A percentile compares a stretch with the other conserved stretches of the same genome.
These are phyloP conservation scores for Phoxinus phoxinus DNA, from an alignment of 2,113 vertebrate genomes.

Conservation along the genomic window DNA sequence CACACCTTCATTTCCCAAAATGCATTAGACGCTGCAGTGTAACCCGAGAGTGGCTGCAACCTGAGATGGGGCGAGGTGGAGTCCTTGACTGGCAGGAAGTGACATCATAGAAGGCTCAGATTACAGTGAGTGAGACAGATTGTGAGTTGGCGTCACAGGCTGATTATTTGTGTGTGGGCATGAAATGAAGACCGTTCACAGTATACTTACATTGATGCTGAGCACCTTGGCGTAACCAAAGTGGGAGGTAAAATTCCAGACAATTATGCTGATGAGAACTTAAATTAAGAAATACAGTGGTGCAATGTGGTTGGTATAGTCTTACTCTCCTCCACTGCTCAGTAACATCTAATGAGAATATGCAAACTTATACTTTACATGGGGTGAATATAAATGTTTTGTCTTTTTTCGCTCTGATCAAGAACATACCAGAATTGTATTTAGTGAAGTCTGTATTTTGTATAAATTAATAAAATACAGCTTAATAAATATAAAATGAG, in stretches of 20 bases:
- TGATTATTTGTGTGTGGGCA: slow-evolving; percentile 15
- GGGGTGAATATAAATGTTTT: not conserved
- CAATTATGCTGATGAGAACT: not conserved
- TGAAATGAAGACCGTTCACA: not conserved
- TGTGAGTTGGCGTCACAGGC: not conserved
- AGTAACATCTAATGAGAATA: not conserved
- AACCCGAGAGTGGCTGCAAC: slow-evolving; percentile 70
- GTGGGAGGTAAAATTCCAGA: not conserved
- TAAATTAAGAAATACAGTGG: not conserved
- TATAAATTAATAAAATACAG: not conserved
- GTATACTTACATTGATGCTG: not conserved
- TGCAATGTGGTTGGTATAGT: not conserved
- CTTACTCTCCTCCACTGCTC: not conserved
- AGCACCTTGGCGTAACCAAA: not conserved
- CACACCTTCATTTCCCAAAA: slow-evolving; percentile 54
- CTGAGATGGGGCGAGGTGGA: slow-evolving; percentile 66
- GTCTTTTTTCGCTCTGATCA: no score
- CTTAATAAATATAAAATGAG: not conserved
- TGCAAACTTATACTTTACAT: not conserved
- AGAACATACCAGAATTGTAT: not conserved
- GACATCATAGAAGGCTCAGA: slow-evolving; percentile 64
- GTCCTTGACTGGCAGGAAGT: slow-evolving; percentile 68
- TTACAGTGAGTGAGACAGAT: slow-evolving; percentile 53
- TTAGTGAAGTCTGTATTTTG: not conserved
- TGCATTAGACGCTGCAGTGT: slow-evolving; percentile 54